A percentile compares a stretch with the other conserved stretches of the same genome.
Evolutionary conservation across 2,888 invertebrate genomes (phyloP).

Genomic region (Drosophila fulvimacula): DNA sequence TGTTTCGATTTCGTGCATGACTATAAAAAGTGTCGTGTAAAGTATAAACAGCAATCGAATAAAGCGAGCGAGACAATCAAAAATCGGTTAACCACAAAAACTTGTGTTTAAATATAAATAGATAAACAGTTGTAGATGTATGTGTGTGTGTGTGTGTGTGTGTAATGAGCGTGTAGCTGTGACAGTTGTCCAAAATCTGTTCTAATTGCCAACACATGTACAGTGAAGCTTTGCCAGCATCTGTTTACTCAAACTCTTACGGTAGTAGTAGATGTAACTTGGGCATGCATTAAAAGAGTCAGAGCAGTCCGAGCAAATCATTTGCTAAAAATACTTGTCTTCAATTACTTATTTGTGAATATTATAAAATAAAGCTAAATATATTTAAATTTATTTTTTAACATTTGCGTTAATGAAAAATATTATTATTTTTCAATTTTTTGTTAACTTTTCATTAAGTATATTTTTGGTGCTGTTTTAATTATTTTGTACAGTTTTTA

Average conservation of each 20-base stretch:
- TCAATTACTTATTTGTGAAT: no score
- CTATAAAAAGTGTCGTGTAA: constrained; percentile 42
- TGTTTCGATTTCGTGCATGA: constrained; percentile 17
- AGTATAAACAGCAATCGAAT: constrained; percentile 13
- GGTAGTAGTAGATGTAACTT: no score
- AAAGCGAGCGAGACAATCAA: constrained; percentile 36
- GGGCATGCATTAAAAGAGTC: neutral
- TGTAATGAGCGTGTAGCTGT: constrained; percentile 19
- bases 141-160: constrained; percentile 6
- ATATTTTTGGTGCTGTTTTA: no score
- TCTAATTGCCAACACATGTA: constrained; percentile 38
- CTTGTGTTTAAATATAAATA: constrained; percentile 18
- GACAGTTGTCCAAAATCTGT: constrained; percentile 72
- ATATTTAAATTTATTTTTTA: no score
- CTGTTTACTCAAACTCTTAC: neutral
- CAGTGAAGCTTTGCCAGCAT: constrained; percentile 24
- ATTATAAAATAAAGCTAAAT: no score
- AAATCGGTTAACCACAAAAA: constrained; percentile 43
- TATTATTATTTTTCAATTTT: no score
- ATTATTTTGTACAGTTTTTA: no score
- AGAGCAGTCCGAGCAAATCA: neutral
- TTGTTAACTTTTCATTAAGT: no score
- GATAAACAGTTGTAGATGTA: constrained; percentile 5
- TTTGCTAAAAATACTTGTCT: no score
- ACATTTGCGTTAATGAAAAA: no score